Conservation (phyloP, 2,888 invertebrate species). For the Anagyrus pseudococci region DNA sequence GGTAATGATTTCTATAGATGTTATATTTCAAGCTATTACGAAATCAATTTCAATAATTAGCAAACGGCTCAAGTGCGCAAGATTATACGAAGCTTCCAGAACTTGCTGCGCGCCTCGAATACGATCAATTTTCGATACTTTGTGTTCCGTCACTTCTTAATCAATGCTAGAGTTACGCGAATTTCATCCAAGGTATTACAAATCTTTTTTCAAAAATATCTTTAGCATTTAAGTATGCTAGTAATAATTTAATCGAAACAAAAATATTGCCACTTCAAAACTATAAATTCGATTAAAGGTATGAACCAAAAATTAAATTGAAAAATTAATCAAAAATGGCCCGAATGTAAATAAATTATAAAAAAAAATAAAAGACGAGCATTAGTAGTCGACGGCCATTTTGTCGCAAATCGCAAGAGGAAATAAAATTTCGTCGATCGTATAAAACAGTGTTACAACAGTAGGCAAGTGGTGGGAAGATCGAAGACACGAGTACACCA, state of each 20-base stretch:
- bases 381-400: conserved; percentile 9
- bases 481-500: not conserved
- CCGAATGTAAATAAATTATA: not conserved
- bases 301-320: not conserved
- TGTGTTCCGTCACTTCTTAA: too few species aligned
- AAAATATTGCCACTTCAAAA: not conserved
- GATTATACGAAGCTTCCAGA: conserved; percentile 12
- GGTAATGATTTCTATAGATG: not conserved
- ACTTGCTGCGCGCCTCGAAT: not conserved
- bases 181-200: too few species aligned
- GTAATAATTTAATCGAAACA: too few species aligned
- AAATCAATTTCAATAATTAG: conserved; percentile 11
- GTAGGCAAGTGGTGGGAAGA: not conserved
- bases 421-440: not conserved
- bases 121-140: too few species aligned
- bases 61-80: not conserved
- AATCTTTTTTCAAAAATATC: not conserved
- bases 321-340: not conserved
- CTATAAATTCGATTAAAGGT: not conserved
- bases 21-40: not conserved
- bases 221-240: not conserved
- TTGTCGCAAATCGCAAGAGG: conserved; percentile 12
- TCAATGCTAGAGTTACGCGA: too few species aligned
- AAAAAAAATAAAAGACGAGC: not conserved
- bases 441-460: not conserved